phyloP scores from a whole-genome alignment of 2,888 invertebrate species.

The Lumbricus terrestris region DNA sequence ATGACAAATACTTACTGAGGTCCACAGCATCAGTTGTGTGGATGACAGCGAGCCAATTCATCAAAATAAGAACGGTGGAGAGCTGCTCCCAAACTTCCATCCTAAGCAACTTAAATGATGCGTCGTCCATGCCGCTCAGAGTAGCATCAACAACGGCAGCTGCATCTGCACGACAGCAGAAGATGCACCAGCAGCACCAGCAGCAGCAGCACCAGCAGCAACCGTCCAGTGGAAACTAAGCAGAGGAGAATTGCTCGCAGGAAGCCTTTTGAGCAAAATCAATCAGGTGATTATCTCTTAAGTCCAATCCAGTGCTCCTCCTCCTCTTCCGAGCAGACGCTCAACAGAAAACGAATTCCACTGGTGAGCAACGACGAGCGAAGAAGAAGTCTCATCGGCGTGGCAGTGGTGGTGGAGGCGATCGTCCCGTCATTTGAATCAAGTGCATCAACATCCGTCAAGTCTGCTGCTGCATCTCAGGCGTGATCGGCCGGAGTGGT shows the following conservation, averaged over 20 bases:
- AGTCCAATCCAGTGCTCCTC: not conserved
- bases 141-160: not conserved
- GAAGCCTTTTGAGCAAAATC: not conserved
- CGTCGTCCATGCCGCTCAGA: not conserved
- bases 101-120: not conserved
- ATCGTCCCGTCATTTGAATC: not conserved
- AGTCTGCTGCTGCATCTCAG: not conserved
- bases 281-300: not conserved
- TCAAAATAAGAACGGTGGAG: not conserved
- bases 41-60: not conserved
- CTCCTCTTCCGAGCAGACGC: not conserved
- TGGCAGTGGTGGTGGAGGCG: too few species aligned
- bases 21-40: not conserved
- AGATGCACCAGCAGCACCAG: not conserved
- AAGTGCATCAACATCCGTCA: slow-evolving; percentile 3
- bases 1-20: not conserved
- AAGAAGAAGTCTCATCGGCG: not conserved
- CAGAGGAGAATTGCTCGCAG: not conserved
- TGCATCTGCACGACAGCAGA: not conserved
- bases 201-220: not conserved
- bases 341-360: not conserved
- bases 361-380: not conserved
- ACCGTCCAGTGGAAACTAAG: not conserved
- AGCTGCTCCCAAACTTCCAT: not conserved
- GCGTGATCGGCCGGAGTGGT: not conserved